Conservation (phyloP, 2,113 vertebrate genomes). For the Platysternon megacephalum region DNA sequence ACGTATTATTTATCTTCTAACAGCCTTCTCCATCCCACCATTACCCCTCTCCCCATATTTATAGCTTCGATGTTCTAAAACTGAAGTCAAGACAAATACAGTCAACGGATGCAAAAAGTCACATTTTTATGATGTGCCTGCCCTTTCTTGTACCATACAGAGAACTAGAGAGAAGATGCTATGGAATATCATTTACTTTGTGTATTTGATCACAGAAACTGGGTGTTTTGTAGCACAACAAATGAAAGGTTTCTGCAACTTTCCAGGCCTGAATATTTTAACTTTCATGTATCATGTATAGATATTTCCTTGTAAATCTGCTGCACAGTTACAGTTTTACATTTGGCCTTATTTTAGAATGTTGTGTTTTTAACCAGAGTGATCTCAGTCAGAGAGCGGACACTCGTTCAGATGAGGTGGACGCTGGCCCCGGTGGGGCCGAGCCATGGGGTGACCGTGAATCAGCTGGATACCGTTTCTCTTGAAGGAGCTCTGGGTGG, state of each 20-base stretch:
- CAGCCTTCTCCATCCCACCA: neutral
- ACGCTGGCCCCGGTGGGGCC: neutral
- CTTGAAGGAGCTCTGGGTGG: neutral
- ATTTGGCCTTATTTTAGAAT: neutral
- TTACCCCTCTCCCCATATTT: fast-evolving
- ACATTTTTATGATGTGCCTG: neutral
- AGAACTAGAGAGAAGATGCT: neutral
- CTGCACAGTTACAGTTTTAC: neutral
- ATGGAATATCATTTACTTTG: neutral
- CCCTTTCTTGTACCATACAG: neutral
- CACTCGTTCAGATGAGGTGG: neutral
- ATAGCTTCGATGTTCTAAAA: neutral
- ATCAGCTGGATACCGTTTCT: neutral
- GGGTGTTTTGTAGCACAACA: neutral
- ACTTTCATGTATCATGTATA: neutral
- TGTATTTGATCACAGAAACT: neutral
- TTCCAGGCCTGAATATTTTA: neutral
- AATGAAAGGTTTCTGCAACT: neutral
- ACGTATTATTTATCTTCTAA: neutral
- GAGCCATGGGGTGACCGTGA: neutral
- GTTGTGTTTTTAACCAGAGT: neutral
- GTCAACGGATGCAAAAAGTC: neutral
- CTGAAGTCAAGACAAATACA: neutral
- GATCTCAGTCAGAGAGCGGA: neutral
- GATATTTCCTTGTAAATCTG: neutral